Conservation (phyloP, 2,888 invertebrate species). For the Megaustenia siamemsis region DNA sequence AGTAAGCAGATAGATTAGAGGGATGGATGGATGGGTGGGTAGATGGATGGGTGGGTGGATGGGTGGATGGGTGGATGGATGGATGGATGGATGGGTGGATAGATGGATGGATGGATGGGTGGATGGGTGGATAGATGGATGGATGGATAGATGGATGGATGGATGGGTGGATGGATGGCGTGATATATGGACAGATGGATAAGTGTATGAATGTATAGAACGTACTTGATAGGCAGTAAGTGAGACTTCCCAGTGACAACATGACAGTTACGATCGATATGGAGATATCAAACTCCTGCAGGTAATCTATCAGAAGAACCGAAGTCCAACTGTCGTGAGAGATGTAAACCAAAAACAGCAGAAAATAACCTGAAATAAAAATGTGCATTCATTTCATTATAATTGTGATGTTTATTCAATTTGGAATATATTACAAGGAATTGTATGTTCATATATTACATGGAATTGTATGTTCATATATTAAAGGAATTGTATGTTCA, state of each 20-base stretch:
- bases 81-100: neutral
- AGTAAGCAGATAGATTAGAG: neutral
- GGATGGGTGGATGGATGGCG: neutral
- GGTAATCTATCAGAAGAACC: neutral
- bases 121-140: too few relatives aligned
- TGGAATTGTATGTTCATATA: too few relatives aligned
- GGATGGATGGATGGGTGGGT: neutral
- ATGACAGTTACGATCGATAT: constrained; percentile 4
- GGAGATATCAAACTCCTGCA: constrained; percentile 8
- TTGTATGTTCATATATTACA: too few relatives aligned
- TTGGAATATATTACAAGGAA: too few relatives aligned
- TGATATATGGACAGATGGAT: too few relatives aligned
- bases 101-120: neutral
- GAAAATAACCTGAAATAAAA: constrained; percentile 20
- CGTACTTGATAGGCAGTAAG: constrained; percentile 36
- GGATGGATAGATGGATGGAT: neutral
- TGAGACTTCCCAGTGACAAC: neutral
- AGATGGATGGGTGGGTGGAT: neutral
- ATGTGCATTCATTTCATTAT: too few relatives aligned
- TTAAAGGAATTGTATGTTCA: too few relatives aligned
- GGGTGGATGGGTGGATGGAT: neutral
- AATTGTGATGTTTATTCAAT: too few relatives aligned
- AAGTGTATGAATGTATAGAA: neutral
- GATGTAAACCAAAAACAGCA: constrained; percentile 28
- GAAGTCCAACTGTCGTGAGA: neutral